Evolutionary conservation across 2,888 invertebrate genomes (phyloP).

Genomic region (Dryocosmus kuriphilus): DNA sequence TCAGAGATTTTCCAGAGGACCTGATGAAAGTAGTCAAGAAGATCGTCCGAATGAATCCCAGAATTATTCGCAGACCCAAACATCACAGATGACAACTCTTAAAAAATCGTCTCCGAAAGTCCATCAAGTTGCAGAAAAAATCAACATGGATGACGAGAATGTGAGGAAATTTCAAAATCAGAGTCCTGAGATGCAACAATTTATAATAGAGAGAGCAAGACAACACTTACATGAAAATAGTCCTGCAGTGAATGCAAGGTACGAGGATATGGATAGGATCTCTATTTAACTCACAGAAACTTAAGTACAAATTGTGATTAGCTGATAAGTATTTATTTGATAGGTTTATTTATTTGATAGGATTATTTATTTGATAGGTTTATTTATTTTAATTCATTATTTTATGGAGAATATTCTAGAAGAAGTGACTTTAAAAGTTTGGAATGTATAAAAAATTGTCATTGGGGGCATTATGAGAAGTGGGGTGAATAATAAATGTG

Average conservation of each 20-base stretch:
- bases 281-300: neutral
- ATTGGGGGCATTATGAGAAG: neutral
- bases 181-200: neutral
- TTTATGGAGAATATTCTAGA: neutral
- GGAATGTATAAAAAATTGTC: neutral
- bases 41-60: neutral
- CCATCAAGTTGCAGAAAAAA: neutral
- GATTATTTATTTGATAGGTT: neutral
- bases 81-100: neutral
- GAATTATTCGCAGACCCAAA: neutral
- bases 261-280: neutral
- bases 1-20: neutral
- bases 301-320: conserved; percentile 1
- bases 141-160: neutral
- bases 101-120: neutral
- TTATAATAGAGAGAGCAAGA: neutral
- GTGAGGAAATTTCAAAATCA: neutral
- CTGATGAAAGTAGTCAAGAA: neutral
- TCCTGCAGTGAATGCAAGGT: neutral
- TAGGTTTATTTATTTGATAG: too few species aligned
- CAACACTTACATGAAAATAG: conserved; percentile 9
- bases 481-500: neutral
- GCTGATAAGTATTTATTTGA: neutral
- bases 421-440: neutral
- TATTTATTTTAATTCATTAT: neutral